Evolutionary conservation across 2,888 invertebrate species (phyloP), one percentile per base, ranked within the genome.

Genomic region (Trachelus stipa): DNA sequence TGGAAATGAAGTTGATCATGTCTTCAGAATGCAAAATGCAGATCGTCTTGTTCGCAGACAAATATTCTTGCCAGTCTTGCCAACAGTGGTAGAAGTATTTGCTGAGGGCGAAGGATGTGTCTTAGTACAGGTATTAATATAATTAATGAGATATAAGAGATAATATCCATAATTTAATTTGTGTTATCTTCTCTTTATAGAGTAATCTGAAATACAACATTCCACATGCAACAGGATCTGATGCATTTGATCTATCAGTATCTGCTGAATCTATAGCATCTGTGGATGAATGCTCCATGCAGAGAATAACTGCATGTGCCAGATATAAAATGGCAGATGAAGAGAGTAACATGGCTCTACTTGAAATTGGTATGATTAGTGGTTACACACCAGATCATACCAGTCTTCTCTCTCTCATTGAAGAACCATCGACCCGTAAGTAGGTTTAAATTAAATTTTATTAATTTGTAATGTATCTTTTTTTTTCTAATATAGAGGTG

Each of bases 351-450:
- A 93, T 93, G 93, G 93, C 92, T 69, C 86, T 93, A 9, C 86
- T 93, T 34, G 95, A 95, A 86, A 92, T 95, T 34, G 90, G 92
- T 0, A 92, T 95, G 86, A 94, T 95, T 12, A 94, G 94, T 3
- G 95, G 95, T 0, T 95, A 93, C 85, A 92, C 93, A 11, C 94
- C 94, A 0, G 95, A 95, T 83, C 93, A 94, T 11, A 90, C 92
- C 0, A 92, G 93, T 0, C 91, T 95, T 1, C 94, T 94, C 86
- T 87, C 92, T 12, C 92, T 95, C 35, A 90, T 94, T 0, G 91
- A 93, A 40, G 88, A 90, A 12, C 87, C 90, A 0, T 85, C 91
- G 31, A 88, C 92, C 0, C 84, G 93, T 93, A 84, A 91, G 92
- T 86, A 40, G 23, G 23, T 40, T 40, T 40, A 23, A 23, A 23